Conservation (phyloP, 2,888 invertebrate species). For the Margaritifera margaritifera region DNA sequence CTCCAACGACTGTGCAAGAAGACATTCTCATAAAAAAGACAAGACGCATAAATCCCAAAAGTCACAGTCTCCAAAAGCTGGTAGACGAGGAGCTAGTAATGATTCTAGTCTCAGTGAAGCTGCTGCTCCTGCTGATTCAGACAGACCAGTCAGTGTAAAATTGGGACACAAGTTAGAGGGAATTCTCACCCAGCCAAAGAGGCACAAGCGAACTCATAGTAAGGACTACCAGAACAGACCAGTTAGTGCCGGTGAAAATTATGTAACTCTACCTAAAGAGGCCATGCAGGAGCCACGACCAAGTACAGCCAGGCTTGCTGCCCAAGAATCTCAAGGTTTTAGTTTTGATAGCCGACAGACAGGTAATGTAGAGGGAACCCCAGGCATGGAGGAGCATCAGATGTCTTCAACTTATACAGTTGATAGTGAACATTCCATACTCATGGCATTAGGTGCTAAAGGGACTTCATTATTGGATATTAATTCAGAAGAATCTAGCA, state of each 20-base stretch:
- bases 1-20: conserved; percentile 51
- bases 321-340: conserved; percentile 40
- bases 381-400: conserved; percentile 19
- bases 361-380: conserved; percentile 16
- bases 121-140: conserved; percentile 11
- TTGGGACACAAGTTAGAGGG: conserved; percentile 36
- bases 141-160: conserved; percentile 35
- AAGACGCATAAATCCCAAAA: conserved; percentile 29
- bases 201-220: conserved; percentile 49
- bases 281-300: conserved; percentile 28
- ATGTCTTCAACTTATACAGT: conserved; percentile 60
- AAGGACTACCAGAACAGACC: conserved; percentile 36
- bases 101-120: conserved; percentile 36
- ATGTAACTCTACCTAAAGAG: conserved; percentile 32
- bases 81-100: conserved; percentile 25
- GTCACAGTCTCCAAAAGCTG: conserved; percentile 28
- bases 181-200: conserved; percentile 49
- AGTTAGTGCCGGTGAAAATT: conserved; percentile 15
- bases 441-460: conserved; percentile 46
- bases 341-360: conserved; percentile 33
- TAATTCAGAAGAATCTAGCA: conserved; percentile 23
- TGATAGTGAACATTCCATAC: conserved; percentile 52
- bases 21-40: conserved; percentile 37
- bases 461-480: conserved; percentile 27
- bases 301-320: conserved; percentile 24